Conservation (phyloP, 1,140 invertebrate species). For the Thaumatotibia leucotreta region DNA sequence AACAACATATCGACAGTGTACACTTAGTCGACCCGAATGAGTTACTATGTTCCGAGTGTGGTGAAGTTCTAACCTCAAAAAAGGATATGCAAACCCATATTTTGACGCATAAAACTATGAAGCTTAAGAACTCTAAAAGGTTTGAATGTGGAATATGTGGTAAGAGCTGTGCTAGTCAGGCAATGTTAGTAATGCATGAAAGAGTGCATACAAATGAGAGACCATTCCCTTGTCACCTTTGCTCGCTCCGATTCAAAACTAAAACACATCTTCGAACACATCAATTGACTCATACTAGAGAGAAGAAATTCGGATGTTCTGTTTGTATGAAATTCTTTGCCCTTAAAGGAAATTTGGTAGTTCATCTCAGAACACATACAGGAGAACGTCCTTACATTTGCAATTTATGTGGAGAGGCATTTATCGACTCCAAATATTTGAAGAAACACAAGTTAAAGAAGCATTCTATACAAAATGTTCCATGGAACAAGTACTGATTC, state of each 20-base stretch:
- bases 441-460: slow-evolving; percentile 73
- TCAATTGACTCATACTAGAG: slow-evolving; percentile 74
- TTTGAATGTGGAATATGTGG: slow-evolving; percentile 67
- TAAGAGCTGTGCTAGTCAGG: slow-evolving; percentile 73
- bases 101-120: slow-evolving; percentile 42
- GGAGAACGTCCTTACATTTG: slow-evolving; percentile 81
- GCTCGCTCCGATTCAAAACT: slow-evolving; percentile 75
- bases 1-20: slow-evolving; percentile 64
- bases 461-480: slow-evolving; percentile 68
- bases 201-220: slow-evolving; percentile 77
- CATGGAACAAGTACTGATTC: slow-evolving; percentile 61
- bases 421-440: slow-evolving; percentile 75
- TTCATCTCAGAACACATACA: slow-evolving; percentile 75
- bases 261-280: slow-evolving; percentile 77
- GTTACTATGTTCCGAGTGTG: slow-evolving; percentile 47
- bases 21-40: slow-evolving; percentile 54
- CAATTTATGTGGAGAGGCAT: slow-evolving; percentile 78
- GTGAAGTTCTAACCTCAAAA: slow-evolving; percentile 42
- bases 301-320: slow-evolving; percentile 75
- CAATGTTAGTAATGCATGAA: slow-evolving; percentile 78
- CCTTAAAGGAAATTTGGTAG: slow-evolving; percentile 69
- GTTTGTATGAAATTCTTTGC: slow-evolving; percentile 76
- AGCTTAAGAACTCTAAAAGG: slow-evolving; percentile 44
- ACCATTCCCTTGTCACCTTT: slow-evolving; percentile 74
- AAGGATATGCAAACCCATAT: slow-evolving; percentile 49